Conservation (phyloP, 2,888 invertebrate genomes). For the Tholera decimalis region DNA sequence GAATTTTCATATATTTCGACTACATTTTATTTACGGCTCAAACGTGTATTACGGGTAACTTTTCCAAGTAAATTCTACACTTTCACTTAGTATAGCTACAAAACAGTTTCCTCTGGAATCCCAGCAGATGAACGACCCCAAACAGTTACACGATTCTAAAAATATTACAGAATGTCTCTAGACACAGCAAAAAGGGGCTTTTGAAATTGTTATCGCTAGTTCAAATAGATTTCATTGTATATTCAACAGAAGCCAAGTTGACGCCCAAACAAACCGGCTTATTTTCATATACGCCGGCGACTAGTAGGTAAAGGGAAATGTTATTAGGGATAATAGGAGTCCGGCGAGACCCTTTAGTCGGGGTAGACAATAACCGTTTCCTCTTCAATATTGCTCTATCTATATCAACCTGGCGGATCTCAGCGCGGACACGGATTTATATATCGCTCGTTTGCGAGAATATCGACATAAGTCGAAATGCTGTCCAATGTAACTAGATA, state of each 20-base stretch:
- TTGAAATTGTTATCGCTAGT: slow-evolving; percentile 44
- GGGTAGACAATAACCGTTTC: slow-evolving; percentile 77
- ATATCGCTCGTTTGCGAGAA: no score
- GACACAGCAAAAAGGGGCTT: slow-evolving; percentile 26
- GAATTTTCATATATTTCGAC: slow-evolving; percentile 34
- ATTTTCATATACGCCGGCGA: slow-evolving; percentile 65
- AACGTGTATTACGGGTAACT: slow-evolving; percentile 3
- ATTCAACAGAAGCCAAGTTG: slow-evolving; percentile 57
- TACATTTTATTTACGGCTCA: slow-evolving; percentile 27
- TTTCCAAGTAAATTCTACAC: slow-evolving; percentile 18
- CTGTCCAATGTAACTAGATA: no score
- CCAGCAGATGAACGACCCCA: background rate
- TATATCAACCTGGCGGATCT: slow-evolving; percentile 60
- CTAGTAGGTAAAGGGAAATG: slow-evolving; percentile 71
- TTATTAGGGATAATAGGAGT: slow-evolving; percentile 77
- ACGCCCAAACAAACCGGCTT: slow-evolving; percentile 63
- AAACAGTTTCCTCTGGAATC: slow-evolving; percentile 5
- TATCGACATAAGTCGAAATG: slow-evolving; percentile 36
- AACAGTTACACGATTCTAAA: background rate
- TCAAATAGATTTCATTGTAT: slow-evolving; percentile 49
- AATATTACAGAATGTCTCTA: slow-evolving; percentile 17
- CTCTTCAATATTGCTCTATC: slow-evolving; percentile 74
- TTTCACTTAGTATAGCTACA: slow-evolving; percentile 8
- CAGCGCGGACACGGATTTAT: slow-evolving; percentile 65
- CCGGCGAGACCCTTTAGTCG: slow-evolving; percentile 72